Evolutionary conservation across 2,113 vertebrate species (phyloP).

Genomic region (Hippolais icterina): DNA sequence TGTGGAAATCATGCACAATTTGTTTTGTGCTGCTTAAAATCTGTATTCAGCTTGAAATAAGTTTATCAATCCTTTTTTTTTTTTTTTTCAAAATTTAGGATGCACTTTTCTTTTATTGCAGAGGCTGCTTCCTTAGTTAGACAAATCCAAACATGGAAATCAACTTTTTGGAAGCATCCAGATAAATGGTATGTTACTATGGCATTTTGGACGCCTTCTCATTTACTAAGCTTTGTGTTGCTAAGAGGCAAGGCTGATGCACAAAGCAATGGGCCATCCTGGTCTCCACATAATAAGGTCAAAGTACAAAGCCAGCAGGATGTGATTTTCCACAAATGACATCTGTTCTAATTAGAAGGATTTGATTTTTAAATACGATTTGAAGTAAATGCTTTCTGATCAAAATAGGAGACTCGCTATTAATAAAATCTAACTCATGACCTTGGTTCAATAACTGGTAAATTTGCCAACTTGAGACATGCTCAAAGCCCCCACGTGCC

Average conservation of each 20-base stretch:
- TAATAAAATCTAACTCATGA: background rate
- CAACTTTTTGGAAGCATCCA: conserved; percentile 11
- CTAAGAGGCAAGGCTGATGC: conserved; percentile 53
- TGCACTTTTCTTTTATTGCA: background rate
- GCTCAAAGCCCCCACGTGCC: background rate
- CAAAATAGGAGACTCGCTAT: background rate
- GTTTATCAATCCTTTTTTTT: background rate
- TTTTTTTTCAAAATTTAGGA: background rate
- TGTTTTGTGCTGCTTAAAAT: background rate
- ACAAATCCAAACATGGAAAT: conserved; percentile 36
- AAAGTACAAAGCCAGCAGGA: background rate
- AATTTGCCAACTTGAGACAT: background rate
- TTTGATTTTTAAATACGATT: background rate
- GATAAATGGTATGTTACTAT: conserved; percentile 43
- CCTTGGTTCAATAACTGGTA: background rate
- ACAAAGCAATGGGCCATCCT: conserved; percentile 11
- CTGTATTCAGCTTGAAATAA: background rate
- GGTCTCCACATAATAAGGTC: conserved; percentile 4
- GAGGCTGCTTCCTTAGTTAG: background rate
- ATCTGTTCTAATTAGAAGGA: background rate
- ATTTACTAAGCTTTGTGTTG: conserved; percentile 43
- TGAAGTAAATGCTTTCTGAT: background rate
- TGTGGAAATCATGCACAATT: background rate
- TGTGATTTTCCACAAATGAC: background rate
- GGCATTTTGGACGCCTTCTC: conserved; percentile 45